These are phyloP conservation scores for Brachionus angularis DNA, from an alignment of 1,140 invertebrate genomes.

Conservation along the genomic window DNA sequence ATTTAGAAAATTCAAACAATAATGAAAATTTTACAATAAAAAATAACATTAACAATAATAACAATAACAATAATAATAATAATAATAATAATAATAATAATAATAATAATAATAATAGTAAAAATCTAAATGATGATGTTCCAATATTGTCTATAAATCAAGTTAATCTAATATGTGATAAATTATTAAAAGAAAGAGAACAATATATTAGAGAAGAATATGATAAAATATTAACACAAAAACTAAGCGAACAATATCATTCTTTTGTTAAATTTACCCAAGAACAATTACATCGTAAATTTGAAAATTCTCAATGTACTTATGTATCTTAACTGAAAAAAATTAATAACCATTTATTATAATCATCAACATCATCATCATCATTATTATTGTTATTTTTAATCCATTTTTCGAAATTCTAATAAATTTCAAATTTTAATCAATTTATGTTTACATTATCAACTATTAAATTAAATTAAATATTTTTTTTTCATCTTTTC, in stretches of 20 bases:
- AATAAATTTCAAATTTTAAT: no score
- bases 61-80: no score
- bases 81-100: no score
- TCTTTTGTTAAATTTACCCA: slow-evolving; percentile 94
- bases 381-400: no score
- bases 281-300: slow-evolving; percentile 86
- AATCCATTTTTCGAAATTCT: no score
- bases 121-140: slow-evolving; percentile 62
- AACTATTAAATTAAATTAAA: no score
- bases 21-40: background rate
- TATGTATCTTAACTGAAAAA: slow-evolving; percentile 35
- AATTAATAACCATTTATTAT: no score
- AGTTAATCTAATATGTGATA: slow-evolving; percentile 88
- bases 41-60: no score
- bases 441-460: no score
- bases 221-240: slow-evolving; percentile 79
- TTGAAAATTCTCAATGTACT: slow-evolving; percentile 60
- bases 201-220: slow-evolving; percentile 84
- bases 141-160: slow-evolving; percentile 87
- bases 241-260: slow-evolving; percentile 93
- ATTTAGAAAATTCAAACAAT: background rate
- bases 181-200: slow-evolving; percentile 87
- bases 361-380: no score
- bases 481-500: no score
- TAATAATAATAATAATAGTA: no score